Evolutionary conservation across 2,888 invertebrate genomes (phyloP), one percentile per base, ranked within the genome.

Genomic region (Drosophila glabriapex): DNA sequence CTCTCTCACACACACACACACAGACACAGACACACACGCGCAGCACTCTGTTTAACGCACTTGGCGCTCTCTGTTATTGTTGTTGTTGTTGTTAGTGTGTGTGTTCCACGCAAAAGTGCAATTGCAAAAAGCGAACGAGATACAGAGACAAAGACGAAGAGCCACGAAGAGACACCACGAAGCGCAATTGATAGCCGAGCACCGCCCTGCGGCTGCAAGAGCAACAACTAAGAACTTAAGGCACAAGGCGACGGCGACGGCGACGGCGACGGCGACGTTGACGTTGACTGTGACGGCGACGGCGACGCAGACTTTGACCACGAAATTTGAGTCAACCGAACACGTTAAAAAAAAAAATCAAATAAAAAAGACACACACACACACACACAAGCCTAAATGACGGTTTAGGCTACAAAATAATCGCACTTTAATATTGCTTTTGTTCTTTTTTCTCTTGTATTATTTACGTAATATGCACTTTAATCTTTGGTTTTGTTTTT

Each of bases 311-410:
- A 70, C 70, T 70, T 78, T 74, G 80, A 82, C 82, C 80, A 81
- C 80, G 85, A 84, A 81, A 70, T 81, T 84, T 77, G 70, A 84
- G 84, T 80, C 81, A 80, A 69, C 63, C 53, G 52, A 59, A 80
- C 83, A 83, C 76, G 79, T 83, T 80, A 79, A 68, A 69, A 68
- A 69, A n/a, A 63, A 60, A 39, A 28, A 35, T 29, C 22, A 41
- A 31, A 59, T 35, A 61, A 14, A 33, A 65, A 58, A 39, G 29
- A 58, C 37, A 61, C 49, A 68, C 35, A 60, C 37, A 69, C 46
- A 54, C 41, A 39, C 46, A 4, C 46, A 46, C 10, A 73, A 49
- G 52, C 37, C 53, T 19, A 46, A 62, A 53, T 25, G 4, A 73
- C 25, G 54, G 25, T 52, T 54, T 56, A 33, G 31, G 43, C 67